Base-by-base conservation (phyloP, 2,888 invertebrate species). In the Catocala sponsa region DNA sequence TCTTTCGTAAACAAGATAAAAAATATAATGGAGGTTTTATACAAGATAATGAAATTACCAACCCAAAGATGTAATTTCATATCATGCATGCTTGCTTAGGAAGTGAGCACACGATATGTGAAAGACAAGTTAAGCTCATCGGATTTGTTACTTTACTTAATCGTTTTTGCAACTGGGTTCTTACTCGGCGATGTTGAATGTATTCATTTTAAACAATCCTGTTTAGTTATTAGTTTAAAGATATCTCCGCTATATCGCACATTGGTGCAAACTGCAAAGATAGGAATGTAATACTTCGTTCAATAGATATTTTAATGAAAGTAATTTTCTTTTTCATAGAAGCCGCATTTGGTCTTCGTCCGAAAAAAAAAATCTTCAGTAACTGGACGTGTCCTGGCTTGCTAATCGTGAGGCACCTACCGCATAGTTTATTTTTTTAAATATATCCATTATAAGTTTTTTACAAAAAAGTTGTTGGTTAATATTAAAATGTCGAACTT, bases 251-350 rank as follows among this genome's bases (percentile, higher is more conserved):
- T 12, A 50, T 10, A 50, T 9, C 35, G 33, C 35, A 35, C 50
- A 50, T 35, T 11, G 13, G 5, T 42, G 13, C 6, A 41, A 25
- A 25, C 4, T 42, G 13, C 6, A 41, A 25, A 25, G 9, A 12
- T 33, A 15, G 11, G 48, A 41, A 32, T 12, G 32, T 6, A 48
- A 48, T 15, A 10, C 9, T 46, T 46, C 15, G 46, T 15, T 15
- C 46, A 46, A 46, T 2, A 55, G 49, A 59, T 61, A 10, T 41
- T 41, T 46, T 56, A 53, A 64, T 64, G 42, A 68, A 71, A 68
- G 55, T 64, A 56, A 60, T 71, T 64, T 64, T 44, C 50, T 63
- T 68, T 72, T 72, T 56, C 55, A 15, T 38, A 42, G 44, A 35
- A 25, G 13, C 46, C 49, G 42, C 38, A 71, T 58, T 63, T 56